phyloP scores from a whole-genome alignment of 2,113 vertebrate species.

The Cyanoderma ruficeps region DNA sequence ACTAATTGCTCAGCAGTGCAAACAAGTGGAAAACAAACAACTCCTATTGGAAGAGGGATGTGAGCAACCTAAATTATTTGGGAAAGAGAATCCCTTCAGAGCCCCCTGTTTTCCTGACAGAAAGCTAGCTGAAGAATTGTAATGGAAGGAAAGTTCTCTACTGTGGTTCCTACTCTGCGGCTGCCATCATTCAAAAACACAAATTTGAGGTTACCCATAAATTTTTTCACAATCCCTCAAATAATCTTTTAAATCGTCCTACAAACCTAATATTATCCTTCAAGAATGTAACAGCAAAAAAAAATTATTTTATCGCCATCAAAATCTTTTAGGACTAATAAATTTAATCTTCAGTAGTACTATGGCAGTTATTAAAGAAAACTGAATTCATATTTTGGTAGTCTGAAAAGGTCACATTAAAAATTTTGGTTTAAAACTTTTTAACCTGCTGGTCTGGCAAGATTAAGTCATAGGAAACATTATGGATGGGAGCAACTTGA shows the following conservation, averaged over 20 bases:
- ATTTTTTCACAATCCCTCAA: not conserved
- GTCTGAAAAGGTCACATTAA: not conserved
- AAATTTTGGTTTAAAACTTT: not conserved
- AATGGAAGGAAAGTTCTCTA: not conserved
- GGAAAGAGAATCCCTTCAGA: not conserved
- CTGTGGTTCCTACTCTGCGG: not conserved
- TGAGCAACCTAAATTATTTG: not conserved
- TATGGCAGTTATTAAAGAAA: not conserved
- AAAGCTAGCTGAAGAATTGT: not conserved
- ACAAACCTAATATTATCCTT: not conserved
- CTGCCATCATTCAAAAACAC: not conserved
- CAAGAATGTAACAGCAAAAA: not conserved
- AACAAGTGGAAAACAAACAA: constrained; percentile 5
- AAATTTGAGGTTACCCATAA: not conserved
- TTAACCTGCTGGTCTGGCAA: not conserved
- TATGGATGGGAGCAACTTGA: not conserved
- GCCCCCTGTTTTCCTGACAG: not conserved
- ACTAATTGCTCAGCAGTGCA: not conserved
- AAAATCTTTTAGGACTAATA: not conserved
- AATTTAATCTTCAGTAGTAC: not conserved
- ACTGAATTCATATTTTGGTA: not conserved
- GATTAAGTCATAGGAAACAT: not conserved
- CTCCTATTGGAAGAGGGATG: not conserved
- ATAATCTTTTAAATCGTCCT: constrained; percentile 3
- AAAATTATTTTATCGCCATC: not conserved